Base-by-base conservation (phyloP, 2,888 invertebrate species). In the Philopedon plagiatum region DNA sequence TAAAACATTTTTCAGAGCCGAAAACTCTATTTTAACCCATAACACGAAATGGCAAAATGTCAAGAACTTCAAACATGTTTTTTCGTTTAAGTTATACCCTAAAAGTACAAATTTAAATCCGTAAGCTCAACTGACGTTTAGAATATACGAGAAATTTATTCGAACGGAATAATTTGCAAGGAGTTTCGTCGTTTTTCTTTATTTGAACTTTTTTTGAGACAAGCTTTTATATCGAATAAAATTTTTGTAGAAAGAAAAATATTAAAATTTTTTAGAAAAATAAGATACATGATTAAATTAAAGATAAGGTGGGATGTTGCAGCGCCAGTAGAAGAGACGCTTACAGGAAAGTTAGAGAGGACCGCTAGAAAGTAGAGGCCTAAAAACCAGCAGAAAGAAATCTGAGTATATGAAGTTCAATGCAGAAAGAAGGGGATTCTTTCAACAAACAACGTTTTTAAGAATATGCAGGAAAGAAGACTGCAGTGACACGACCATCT, bases 111-210 rank as follows among this genome's bases (percentile, higher is more conserved):
- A 44, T 44, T 44, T 44, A 44, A 44, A 44, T 44, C 19, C 19
- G 44, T 18, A 44, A 3, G 19, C 19, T 44, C 11, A 44, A 19
- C 44, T 11, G 44, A 44, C 44, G 19, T 11, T 44, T 44, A 18
- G 4, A 44, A 44, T 44, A 44, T 44, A 44, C 19, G 44, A 44
- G 44, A 44, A 19, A 44, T 2, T 44, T 44, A 44, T 44, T 44
- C 44, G 44, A 18, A 19, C 19, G 44, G 44, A 44, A 44, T 44
- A 19, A 44, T 44, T 44, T 44, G 9, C 19, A 44, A 44, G 19
- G 19, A 44, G 44, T 44, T 44, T 44, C 44, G 44, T 7, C 19
- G 44, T 44, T 44, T 44, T 44, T 44, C n/a, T 44, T 44, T 44
- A 44, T 44, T 44, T 44, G 19, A 44, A 15, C 18, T 19, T 19